Conservation (phyloP, 2,797 vertebrate genomes). For the Rhabdophis nuchalis region DNA sequence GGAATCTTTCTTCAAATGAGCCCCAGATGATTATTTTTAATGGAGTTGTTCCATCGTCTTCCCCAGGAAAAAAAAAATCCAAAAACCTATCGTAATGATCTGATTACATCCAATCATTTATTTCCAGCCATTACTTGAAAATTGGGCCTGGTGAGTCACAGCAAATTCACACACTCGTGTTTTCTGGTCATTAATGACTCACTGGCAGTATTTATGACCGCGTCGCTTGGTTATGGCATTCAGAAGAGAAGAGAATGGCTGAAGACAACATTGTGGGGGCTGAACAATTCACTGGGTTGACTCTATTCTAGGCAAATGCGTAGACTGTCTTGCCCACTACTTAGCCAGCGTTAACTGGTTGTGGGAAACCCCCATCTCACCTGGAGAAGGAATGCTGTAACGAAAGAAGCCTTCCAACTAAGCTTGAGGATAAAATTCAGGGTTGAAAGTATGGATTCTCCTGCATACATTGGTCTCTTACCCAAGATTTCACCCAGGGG, state of each 20-base stretch:
- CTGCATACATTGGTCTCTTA: background rate
- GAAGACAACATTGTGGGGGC: constrained; percentile 39
- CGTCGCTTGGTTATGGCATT: constrained; percentile 31
- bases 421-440: background rate
- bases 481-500: too few species aligned
- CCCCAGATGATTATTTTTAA: constrained; percentile 34
- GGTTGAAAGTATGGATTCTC: background rate
- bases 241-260: constrained; percentile 15
- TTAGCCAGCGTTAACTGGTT: constrained; percentile 47
- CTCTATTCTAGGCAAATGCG: background rate
- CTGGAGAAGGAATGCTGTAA: background rate
- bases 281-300: constrained; percentile 45
- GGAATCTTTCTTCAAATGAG: constrained; percentile 41
- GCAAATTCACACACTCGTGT: constrained; percentile 41
- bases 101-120: constrained; percentile 43
- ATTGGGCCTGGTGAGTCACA: constrained; percentile 13
- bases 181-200: constrained; percentile 47
- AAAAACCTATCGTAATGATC: constrained; percentile 36
- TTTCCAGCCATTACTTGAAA: constrained; percentile 27
- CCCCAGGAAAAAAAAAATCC: constrained; percentile 23
- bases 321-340: constrained; percentile 30
- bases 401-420: background rate
- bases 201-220: constrained; percentile 52
- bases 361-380: constrained; percentile 39
- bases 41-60: constrained; percentile 38